Percentiles rank a stretch among this genome's conserved stretches.
Evolutionary conservation across 2,113 vertebrate species (phyloP).

Genomic region (Tyto alba): DNA sequence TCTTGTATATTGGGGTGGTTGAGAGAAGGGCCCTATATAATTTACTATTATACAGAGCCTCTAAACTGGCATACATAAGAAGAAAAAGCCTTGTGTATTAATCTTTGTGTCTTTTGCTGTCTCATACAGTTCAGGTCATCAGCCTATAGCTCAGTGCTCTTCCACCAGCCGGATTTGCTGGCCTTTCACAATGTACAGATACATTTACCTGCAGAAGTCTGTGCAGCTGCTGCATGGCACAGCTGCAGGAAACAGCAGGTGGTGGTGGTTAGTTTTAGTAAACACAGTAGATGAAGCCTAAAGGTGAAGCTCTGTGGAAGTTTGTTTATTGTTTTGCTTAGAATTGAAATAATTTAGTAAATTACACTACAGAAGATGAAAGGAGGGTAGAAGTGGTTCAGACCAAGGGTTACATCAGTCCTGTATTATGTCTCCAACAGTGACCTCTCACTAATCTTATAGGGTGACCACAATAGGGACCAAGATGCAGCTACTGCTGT

Average conservation of each 20-base stretch:
- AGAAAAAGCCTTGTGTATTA: background rate
- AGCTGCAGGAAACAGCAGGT: background rate
- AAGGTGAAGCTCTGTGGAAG: background rate
- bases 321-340: background rate
- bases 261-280: background rate
- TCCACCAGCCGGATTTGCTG: background rate
- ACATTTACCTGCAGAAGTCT: background rate
- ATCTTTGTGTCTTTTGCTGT: background rate
- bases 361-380: background rate
- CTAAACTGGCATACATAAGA: background rate
- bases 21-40: background rate
- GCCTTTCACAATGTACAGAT: background rate
- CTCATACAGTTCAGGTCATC: background rate
- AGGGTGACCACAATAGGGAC: fast-evolving
- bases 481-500: background rate
- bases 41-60: background rate
- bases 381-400: background rate
- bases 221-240: background rate
- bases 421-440: background rate
- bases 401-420: background rate
- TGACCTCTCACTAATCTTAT: background rate
- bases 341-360: background rate
- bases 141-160: background rate
- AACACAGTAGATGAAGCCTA: background rate
- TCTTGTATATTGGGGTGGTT: background rate